These are phyloP conservation scores for Plectrocnemia conspersa DNA, from an alignment of 1,140 invertebrate species.

Conservation along the genomic window DNA sequence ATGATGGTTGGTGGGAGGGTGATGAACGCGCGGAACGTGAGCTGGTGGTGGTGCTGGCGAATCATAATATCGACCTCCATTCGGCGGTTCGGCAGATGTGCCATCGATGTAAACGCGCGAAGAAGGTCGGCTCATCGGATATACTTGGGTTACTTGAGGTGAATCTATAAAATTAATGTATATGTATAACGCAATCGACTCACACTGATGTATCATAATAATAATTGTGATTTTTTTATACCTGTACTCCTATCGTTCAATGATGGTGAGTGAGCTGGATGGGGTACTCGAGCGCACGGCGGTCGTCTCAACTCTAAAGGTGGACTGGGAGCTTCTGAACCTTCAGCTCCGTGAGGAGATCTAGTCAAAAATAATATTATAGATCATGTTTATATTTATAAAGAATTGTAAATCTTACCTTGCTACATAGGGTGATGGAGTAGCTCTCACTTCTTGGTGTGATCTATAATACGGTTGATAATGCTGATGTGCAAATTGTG, in stretches of 20 bases:
- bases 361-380: too few relatives aligned
- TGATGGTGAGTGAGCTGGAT: constrained; percentile 53
- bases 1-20: constrained; percentile 19
- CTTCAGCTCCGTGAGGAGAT: constrained; percentile 54
- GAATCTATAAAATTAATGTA: constrained; percentile 50
- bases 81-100: constrained; percentile 47
- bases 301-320: constrained; percentile 66
- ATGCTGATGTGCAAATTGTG: constrained; percentile 63
- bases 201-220: not conserved
- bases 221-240: constrained; percentile 38
- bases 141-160: constrained; percentile 67
- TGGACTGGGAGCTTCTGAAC: constrained; percentile 64
- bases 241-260: constrained; percentile 72
- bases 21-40: constrained; percentile 48
- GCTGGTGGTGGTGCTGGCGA: constrained; percentile 59
- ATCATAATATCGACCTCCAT: constrained; percentile 50
- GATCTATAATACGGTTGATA: constrained; percentile 72
- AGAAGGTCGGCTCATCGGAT: constrained; percentile 48
- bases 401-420: constrained; percentile 29
- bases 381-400: too few relatives aligned
- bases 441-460: constrained; percentile 56
- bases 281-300: constrained; percentile 46
- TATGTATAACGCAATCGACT: not conserved
- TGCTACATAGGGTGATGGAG: constrained; percentile 50
- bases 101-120: constrained; percentile 24